Evolutionary conservation across 2,888 invertebrate genomes (phyloP), one percentile per base, ranked within the genome.

Genomic region (Autographa gamma): DNA sequence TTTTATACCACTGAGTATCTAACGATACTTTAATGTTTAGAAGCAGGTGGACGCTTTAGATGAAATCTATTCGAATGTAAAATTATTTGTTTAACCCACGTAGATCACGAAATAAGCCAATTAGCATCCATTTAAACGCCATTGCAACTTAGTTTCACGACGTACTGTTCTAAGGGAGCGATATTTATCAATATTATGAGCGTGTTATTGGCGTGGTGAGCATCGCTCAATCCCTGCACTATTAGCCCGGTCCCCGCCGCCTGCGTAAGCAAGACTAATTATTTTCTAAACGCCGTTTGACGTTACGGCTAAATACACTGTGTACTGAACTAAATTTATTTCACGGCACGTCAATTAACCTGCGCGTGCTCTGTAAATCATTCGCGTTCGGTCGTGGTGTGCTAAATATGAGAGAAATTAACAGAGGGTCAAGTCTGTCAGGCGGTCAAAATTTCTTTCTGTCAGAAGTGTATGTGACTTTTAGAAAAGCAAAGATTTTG

Each of bases 301-400:
- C 85, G 81, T 85, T 81, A 74, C 76, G 71, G 83, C 81, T 85
- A 84, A 83, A 85, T 85, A 81, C 88, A 82, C 69, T 86, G 85
- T 84, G 81, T 85, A 81, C 81, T 84, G 82, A 81, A 85, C 86
- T 86, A 88, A 86, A 91, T 91, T 88, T 88, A 89, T 87, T 88
- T 86, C 86, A 82, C 83, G 81, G 86, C 80, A 85, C 86, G 88
- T 85, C 91, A 89, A 90, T 91, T 91, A 91, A 89, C 91, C 90
- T 88, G 89, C 74, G 77, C 78, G 79, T 75, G 65, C 68, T 65
- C 84, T 77, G 74, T 91, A 88, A 86, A 90, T 91, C 90, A 91
- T 85, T 85, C 71, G 81, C 75, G 79, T 69, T 71, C 63, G 71
- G 71, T 74, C 72, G 74, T 77, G 74, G 63, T 67, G 66, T 69